A percentile compares a stretch with the other conserved stretches of the same genome.
These are phyloP conservation scores for Ispidina picta DNA, from an alignment of 2,797 vertebrate genomes.

Conservation along the genomic window DNA sequence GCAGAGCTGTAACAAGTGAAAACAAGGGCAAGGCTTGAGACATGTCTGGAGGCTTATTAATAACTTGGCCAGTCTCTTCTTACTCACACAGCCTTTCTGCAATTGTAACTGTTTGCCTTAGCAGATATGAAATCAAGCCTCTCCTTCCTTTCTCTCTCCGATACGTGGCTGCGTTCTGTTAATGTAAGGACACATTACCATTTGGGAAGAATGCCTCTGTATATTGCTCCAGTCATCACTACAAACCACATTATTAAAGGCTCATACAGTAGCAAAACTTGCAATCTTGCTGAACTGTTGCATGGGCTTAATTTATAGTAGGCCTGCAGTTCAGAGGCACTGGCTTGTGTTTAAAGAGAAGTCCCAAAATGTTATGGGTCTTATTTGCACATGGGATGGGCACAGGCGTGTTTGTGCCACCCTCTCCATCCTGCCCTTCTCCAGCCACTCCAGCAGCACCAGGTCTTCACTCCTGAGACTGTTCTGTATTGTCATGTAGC, in stretches of 20 bases:
- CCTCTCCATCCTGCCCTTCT: neutral
- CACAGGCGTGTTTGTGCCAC: neutral
- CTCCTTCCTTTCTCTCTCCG: neutral
- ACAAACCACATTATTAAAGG: conserved; percentile 26
- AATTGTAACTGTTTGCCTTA: neutral
- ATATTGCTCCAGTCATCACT: conserved; percentile 16
- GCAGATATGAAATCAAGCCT: conserved; percentile 4
- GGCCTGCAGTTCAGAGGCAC: neutral
- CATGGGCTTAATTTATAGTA: neutral
- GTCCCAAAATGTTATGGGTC: neutral
- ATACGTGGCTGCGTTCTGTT: conserved; percentile 3
- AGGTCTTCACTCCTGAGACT: neutral
- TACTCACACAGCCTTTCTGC: neutral
- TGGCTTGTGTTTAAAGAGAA: neutral
- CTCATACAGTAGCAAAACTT: neutral
- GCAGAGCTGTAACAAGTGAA: neutral
- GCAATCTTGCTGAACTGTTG: neutral
- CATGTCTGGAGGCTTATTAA: neutral
- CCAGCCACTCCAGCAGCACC: neutral
- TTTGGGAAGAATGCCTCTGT: neutral
- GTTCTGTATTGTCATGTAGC: neutral
- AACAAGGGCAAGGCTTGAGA: neutral
- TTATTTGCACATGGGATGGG: neutral
- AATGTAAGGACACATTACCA: conserved; percentile 11
- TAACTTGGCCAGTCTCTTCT: neutral